These are phyloP conservation scores for Procavia capensis DNA, from an alignment of 2,113 vertebrate species.

Conservation along the genomic window DNA sequence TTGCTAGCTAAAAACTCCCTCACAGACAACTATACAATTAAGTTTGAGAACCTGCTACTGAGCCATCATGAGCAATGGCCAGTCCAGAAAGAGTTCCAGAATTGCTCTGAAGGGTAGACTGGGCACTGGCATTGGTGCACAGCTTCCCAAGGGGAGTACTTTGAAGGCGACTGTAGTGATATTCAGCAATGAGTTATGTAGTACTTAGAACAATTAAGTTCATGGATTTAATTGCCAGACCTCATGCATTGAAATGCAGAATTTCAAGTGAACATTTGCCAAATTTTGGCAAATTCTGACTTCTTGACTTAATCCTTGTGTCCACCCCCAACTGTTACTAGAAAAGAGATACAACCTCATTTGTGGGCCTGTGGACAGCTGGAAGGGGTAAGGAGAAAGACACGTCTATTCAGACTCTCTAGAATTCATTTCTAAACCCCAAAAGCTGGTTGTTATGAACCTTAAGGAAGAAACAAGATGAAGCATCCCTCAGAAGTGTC, in stretches of 20 bases:
- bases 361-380: not conserved
- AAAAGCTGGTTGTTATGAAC: not conserved
- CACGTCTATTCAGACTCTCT: not conserved
- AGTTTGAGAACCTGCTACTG: too few species aligned
- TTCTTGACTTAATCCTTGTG: not conserved
- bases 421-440: not conserved
- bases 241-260: not conserved
- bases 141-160: too few species aligned
- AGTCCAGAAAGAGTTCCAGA: too few species aligned
- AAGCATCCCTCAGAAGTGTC: not conserved
- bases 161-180: too few species aligned
- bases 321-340: not conserved
- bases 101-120: too few species aligned
- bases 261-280: not conserved
- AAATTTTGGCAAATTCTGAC: not conserved
- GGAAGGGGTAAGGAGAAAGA: not conserved
- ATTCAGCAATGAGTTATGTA: too few species aligned
- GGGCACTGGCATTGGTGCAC: too few species aligned
- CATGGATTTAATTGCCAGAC: too few species aligned
- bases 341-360: not conserved
- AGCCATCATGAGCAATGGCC: too few species aligned
- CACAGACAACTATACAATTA: too few species aligned
- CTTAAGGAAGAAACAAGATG: not conserved
- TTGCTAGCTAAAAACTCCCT: too few species aligned
- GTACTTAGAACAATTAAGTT: too few species aligned